Evolutionary conservation across 2,888 invertebrate species (phyloP).

Genomic region (Pantelozetes paolii): DNA sequence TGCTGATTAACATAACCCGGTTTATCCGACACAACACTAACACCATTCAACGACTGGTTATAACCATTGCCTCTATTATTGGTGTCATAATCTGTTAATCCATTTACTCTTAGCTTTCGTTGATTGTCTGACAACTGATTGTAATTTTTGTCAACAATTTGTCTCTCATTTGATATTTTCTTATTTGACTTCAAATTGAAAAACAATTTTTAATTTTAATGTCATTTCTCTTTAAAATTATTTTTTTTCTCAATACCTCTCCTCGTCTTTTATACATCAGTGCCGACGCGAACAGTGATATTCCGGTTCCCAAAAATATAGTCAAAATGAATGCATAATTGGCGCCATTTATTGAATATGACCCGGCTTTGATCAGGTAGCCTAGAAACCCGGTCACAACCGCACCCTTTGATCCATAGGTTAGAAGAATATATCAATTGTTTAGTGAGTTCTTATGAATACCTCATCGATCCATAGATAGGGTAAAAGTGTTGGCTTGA

Average conservation of each 20-base stretch:
- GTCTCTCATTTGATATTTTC: not conserved
- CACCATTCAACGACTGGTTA: no score
- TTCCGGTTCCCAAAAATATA: not conserved
- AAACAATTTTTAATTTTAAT: not conserved
- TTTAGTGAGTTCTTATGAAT: not conserved
- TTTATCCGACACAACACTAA: no score
- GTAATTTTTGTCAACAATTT: no score
- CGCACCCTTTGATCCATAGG: not conserved
- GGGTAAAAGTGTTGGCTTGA: conserved; percentile 34
- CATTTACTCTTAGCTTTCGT: no score
- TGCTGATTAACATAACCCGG: no score
- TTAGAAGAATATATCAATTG: not conserved
- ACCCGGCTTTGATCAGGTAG: not conserved
- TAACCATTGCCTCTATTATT: no score
- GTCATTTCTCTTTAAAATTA: not conserved
- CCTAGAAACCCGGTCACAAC: not conserved
- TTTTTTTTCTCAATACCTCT: not conserved
- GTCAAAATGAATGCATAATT: not conserved
- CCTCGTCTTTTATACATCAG: not conserved
- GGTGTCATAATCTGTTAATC: no score
- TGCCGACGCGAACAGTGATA: not conserved
- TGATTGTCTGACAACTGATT: no score
- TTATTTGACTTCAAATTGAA: not conserved
- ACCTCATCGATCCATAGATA: conserved; percentile 41
- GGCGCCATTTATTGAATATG: conserved; percentile 3